These are phyloP conservation scores for Zosterops borbonicus DNA, from an alignment of 2,113 vertebrate genomes.

Conservation along the genomic window DNA sequence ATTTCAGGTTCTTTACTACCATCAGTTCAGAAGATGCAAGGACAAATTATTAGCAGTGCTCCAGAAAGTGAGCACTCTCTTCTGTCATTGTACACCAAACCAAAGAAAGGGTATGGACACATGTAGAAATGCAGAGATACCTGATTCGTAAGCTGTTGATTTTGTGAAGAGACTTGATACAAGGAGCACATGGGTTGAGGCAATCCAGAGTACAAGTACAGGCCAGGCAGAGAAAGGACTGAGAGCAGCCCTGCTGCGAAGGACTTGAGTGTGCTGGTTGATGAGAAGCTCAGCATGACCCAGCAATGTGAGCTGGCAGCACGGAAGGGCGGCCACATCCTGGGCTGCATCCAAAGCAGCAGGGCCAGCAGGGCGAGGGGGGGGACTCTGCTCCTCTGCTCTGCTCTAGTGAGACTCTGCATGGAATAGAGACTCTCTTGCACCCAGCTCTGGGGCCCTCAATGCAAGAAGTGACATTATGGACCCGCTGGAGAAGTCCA, in stretches of 20 bases:
- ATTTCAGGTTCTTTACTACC: neutral
- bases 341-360: neutral
- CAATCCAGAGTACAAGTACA: neutral
- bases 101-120: neutral
- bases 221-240: neutral
- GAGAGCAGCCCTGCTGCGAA: neutral
- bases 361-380: fast-evolving
- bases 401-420: neutral
- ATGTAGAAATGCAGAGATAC: fast-evolving
- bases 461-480: neutral
- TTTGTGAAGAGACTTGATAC: neutral
- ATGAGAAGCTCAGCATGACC: neutral
- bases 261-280: neutral
- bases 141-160: neutral
- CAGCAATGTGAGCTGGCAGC: neutral
- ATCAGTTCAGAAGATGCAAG: neutral
- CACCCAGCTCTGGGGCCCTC: neutral
- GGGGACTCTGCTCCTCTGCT: neutral
- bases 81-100: neutral
- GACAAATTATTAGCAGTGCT: neutral
- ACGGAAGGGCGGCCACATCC: neutral
- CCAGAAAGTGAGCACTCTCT: neutral
- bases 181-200: neutral
- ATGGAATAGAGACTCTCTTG: neutral
- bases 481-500: neutral